Evolutionary conservation across 2,888 invertebrate genomes (phyloP).

Genomic region (Brenthis ino): DNA sequence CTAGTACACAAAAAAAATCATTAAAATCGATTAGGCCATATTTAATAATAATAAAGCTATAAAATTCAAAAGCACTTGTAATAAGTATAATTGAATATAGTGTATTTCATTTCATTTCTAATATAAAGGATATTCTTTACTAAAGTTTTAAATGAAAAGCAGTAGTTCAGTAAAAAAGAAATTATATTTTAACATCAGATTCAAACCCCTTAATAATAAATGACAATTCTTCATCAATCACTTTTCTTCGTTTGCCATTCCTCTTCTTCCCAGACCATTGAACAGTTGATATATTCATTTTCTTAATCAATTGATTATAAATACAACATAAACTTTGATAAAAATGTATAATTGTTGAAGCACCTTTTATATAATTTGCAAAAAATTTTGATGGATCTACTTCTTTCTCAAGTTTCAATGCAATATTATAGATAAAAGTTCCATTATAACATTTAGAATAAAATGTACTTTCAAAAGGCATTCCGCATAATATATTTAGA

Average conservation of each 20-base stretch:
- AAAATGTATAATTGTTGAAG: constrained; percentile 60
- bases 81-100: too few relatives aligned
- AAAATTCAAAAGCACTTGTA: too few relatives aligned
- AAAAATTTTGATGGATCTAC: constrained; percentile 79
- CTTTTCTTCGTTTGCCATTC: constrained; percentile 53
- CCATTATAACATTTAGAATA: constrained; percentile 88
- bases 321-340: constrained; percentile 59
- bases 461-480: constrained; percentile 80
- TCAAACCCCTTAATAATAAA: constrained; percentile 72
- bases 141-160: constrained; percentile 19
- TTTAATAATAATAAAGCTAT: too few relatives aligned
- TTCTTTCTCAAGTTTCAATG: constrained; percentile 83
- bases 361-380: constrained; percentile 70
- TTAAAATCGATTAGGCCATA: too few relatives aligned
- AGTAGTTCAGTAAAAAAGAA: constrained; percentile 11
- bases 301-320: constrained; percentile 50
- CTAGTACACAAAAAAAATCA: too few relatives aligned
- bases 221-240: constrained; percentile 51
- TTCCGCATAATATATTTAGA: constrained; percentile 85
- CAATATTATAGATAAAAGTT: constrained; percentile 89
- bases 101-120: too few relatives aligned
- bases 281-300: constrained; percentile 55
- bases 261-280: constrained; percentile 54
- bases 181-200: constrained; percentile 63
- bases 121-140: background rate